Evolutionary conservation across 2,113 vertebrate species (phyloP), one percentile per base, ranked within the genome.

Genomic region (Puma concolor): DNA sequence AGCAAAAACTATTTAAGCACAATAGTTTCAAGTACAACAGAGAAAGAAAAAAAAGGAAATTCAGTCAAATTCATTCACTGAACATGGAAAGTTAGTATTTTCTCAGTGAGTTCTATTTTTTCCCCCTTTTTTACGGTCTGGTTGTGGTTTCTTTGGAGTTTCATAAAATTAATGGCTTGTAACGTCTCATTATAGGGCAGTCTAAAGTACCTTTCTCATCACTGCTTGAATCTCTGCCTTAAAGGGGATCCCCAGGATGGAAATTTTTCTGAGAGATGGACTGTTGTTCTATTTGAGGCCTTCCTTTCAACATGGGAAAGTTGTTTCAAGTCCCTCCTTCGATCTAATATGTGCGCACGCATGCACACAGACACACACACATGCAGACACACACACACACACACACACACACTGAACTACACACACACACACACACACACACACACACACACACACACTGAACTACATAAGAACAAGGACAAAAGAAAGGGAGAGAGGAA

Each of bases 131-230:
- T 88, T 50, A 82, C 81, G 57, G 64, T 31, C 54, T 92, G 31
- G 17, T n/a, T 95, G 16, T 95, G 72, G 64, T 97, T 97, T 94
- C 77, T 95, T 88, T 94, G 54, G 60, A 80, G 81, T 94, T 94
- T 95, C 95, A 97, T 97, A 92, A 97, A 98, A 92, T 96, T 96
- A 97, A 95, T 84, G 96, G 88, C 74, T 76, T 91, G 67, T 96
- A 95, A 84, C 83, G 93, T 88, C 69, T 95, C 63, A 69, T 96
- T 93, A 88, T 11, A 92, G 63, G 67, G 64, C 50, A 87, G 36
- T 69, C 72, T 88, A 94, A 96, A 69, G 57, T 87, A 95, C 83
- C 69, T 97, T 98, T 97, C 52, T 95, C 85, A 60, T 79, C 41
- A 50, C 44, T 82, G 81, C 81, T 93, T 95, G 33, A 69, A 52